phyloP scores from a whole-genome alignment of 2,113 vertebrate genomes.

The Halcyon senegalensis region DNA sequence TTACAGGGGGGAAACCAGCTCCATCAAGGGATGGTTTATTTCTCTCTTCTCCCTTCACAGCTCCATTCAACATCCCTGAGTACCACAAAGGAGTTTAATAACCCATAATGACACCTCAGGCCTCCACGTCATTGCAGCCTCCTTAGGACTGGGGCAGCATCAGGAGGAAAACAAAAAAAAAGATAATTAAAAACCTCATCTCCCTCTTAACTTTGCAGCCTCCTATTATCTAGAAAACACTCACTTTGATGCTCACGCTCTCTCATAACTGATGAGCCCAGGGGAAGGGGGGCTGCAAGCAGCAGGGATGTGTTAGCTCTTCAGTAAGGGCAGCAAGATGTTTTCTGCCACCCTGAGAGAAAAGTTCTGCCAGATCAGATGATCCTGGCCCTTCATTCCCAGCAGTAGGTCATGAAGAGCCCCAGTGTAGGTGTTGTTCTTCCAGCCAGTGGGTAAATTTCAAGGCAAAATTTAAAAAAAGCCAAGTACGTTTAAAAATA shows the following conservation, averaged over 20 bases:
- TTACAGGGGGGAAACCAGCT: slow-evolving; percentile 19
- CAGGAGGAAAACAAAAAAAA: neutral
- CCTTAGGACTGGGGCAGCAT: neutral
- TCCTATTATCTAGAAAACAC: neutral
- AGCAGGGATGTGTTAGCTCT: neutral
- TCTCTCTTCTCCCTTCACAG: neutral
- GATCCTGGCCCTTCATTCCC: neutral
- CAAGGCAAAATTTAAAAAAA: neutral
- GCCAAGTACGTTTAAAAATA: neutral
- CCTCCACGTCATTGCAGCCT: slow-evolving; percentile 6
- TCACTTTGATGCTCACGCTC: fast-evolving
- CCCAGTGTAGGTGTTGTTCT: fast-evolving
- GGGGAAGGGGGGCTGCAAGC: neutral
- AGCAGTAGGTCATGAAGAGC: neutral
- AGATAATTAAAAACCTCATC: slow-evolving; percentile 21
- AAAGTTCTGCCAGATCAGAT: neutral
- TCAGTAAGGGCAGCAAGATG: fast-evolving
- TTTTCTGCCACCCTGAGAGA: neutral
- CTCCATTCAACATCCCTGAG: slow-evolving; percentile 14
- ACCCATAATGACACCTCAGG: slow-evolving; percentile 60
- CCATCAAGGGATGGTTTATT: neutral
- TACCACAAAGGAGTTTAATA: slow-evolving; percentile 59
- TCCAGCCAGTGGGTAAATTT: neutral
- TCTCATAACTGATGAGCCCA: neutral
- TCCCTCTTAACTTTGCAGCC: neutral